Evolutionary conservation across 2,113 vertebrate genomes (phyloP).

Genomic region (Gavia stellata): DNA sequence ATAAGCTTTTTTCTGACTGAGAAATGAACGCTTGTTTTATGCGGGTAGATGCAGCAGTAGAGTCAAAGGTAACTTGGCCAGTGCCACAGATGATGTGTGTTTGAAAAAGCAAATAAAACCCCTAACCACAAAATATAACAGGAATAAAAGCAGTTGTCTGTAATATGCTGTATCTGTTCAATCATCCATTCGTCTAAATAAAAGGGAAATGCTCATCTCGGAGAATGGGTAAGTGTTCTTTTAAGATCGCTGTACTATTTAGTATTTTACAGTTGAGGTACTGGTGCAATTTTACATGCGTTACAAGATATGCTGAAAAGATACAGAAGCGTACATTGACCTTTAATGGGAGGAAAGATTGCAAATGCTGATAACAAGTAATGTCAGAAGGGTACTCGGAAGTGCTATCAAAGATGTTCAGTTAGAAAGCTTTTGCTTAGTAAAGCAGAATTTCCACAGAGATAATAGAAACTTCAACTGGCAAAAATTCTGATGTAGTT

Average conservation of each 20-base stretch:
- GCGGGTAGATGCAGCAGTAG: background rate
- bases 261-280: background rate
- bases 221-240: background rate
- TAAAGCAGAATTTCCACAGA: background rate
- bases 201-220: background rate
- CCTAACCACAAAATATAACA: background rate
- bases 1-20: background rate
- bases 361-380: background rate
- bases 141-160: background rate
- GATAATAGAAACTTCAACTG: background rate
- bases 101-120: background rate
- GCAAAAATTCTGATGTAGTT: background rate
- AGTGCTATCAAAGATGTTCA: background rate
- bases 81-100: background rate
- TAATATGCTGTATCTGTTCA: background rate
- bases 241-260: background rate
- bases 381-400: background rate
- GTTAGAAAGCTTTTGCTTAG: background rate
- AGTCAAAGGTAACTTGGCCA: background rate
- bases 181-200: background rate
- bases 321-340: background rate
- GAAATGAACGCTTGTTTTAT: background rate
- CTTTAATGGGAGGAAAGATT: background rate
- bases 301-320: background rate
- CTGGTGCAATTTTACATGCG: background rate